Conservation (phyloP, 2,113 vertebrate genomes). For the Ophiodon elongatus region DNA sequence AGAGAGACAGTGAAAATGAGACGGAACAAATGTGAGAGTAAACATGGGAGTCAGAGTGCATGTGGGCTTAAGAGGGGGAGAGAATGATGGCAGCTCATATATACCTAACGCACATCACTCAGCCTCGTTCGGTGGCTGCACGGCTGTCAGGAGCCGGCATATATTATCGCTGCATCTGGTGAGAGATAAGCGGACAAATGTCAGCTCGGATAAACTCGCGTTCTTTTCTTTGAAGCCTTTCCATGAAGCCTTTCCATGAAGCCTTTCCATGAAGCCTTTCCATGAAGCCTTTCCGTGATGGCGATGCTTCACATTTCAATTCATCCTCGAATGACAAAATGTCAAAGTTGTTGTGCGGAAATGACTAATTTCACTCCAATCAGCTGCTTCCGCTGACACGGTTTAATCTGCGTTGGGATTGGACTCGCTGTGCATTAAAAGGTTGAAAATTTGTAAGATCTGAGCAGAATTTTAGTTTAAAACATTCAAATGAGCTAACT, state of each 20-base stretch:
- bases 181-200: constrained; percentile 36
- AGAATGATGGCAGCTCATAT: background rate
- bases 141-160: constrained; percentile 30
- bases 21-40: constrained; percentile 32
- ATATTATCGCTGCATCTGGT: constrained; percentile 43
- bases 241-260: too few relatives aligned
- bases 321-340: constrained; percentile 27
- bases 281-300: background rate
- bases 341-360: constrained; percentile 36
- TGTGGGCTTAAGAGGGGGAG: constrained; percentile 7
- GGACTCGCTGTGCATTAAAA: background rate
- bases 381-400: background rate
- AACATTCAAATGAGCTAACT: background rate
- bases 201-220: constrained; percentile 13
- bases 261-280: too few relatives aligned
- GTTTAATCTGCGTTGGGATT: constrained; percentile 7
- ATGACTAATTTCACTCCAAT: constrained; percentile 15
- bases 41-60: constrained; percentile 27
- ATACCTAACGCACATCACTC: constrained; percentile 10
- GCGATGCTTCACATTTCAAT: constrained; percentile 25
- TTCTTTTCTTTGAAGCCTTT: constrained; percentile 16
- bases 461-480: background rate
- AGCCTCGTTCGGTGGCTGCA: constrained; percentile 11
- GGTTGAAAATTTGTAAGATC: background rate
- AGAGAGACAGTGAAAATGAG: constrained; percentile 21